A percentile compares a stretch with the other conserved stretches of the same genome.
Evolutionary conservation across 1,140 invertebrate species (phyloP).

Genomic region (Cepaea nemoralis): DNA sequence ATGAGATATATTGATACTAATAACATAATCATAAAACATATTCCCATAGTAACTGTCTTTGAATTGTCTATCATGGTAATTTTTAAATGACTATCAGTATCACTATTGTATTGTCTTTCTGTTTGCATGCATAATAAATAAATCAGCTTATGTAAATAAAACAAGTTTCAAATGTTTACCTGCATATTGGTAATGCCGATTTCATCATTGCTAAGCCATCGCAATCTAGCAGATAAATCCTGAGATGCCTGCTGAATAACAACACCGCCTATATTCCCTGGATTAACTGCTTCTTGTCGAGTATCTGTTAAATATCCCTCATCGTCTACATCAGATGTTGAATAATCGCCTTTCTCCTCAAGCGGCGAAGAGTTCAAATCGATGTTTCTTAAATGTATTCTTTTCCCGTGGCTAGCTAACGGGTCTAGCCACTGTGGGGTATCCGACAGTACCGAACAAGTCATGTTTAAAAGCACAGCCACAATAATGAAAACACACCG

Average conservation of each 20-base stretch:
- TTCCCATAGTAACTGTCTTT: no score
- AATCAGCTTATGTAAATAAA: no score
- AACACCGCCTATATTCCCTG: constrained; percentile 61
- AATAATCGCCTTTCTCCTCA: constrained; percentile 31
- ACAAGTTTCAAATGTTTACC: constrained; percentile 68
- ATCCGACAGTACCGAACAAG: constrained; percentile 40
- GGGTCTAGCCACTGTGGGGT: constrained; percentile 42
- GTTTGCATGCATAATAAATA: no score
- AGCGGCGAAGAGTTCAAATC: constrained; percentile 6
- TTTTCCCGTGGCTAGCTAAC: constrained; percentile 39
- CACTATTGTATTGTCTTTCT: no score
- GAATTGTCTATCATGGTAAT: no score
- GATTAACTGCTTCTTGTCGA: constrained; percentile 57
- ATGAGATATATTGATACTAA: no score
- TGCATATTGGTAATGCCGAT: constrained; percentile 76
- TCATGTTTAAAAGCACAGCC: constrained; percentile 41
- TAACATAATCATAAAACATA: no score
- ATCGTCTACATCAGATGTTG: constrained; percentile 41
- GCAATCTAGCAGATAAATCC: constrained; percentile 62
- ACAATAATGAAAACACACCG: constrained; percentile 28
- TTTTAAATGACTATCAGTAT: no score
- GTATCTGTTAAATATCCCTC: constrained; percentile 56
- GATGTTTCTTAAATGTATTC: constrained; percentile 51
- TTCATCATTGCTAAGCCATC: constrained; percentile 74
- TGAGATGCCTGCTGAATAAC: constrained; percentile 66